These are phyloP conservation scores for Tillus elongatus DNA, from an alignment of 2,888 invertebrate genomes.

Conservation along the genomic window DNA sequence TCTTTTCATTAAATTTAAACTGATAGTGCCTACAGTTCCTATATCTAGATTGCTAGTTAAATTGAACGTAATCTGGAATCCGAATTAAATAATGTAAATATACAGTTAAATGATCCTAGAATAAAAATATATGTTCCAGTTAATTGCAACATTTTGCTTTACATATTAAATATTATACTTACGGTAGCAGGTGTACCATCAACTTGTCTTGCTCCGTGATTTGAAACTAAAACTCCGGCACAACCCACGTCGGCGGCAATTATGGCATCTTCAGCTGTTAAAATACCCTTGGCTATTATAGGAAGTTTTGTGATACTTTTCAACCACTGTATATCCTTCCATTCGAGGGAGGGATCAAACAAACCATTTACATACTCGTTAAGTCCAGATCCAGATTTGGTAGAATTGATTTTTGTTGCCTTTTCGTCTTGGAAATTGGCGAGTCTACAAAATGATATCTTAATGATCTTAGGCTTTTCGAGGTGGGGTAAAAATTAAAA, in stretches of 20 bases:
- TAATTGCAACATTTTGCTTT: too few relatives aligned
- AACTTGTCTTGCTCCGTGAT: constrained; percentile 87
- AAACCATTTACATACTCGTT: constrained; percentile 67
- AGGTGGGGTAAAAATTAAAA: too few relatives aligned
- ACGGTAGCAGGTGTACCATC: constrained; percentile 79
- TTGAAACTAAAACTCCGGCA: constrained; percentile 78
- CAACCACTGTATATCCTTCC: constrained; percentile 84
- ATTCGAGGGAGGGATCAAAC: constrained; percentile 73
- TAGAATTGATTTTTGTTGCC: constrained; percentile 40
- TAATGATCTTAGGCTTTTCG: too few relatives aligned
- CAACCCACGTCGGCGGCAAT: constrained; percentile 66
- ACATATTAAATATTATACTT: too few relatives aligned
- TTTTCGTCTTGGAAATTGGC: constrained; percentile 66
- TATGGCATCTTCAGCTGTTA: constrained; percentile 78
- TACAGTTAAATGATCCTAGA: too few relatives aligned
- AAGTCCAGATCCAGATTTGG: constrained; percentile 61
- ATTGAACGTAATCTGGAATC: too few relatives aligned
- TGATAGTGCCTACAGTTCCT: too few relatives aligned
- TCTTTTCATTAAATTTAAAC: too few relatives aligned
- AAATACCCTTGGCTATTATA: constrained; percentile 76
- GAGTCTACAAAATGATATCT: too few relatives aligned
- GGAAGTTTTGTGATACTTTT: constrained; percentile 69
- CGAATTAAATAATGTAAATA: too few relatives aligned
- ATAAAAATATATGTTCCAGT: too few relatives aligned
- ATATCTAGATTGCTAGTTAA: too few relatives aligned